Conservation (phyloP, 2,113 vertebrate genomes). For the Blennius ocellaris region DNA sequence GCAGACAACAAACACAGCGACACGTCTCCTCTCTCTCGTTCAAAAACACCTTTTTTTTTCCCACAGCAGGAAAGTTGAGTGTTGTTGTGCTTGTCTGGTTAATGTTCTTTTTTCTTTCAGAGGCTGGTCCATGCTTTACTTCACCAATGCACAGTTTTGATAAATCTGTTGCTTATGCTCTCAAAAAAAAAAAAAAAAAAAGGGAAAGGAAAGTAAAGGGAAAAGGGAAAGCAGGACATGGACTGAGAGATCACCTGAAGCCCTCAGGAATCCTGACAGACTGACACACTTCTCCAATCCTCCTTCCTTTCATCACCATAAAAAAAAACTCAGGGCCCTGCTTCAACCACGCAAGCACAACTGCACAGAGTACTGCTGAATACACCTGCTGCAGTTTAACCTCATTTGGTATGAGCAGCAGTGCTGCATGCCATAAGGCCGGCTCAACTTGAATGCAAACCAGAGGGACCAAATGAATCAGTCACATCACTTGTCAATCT, state of each 20-base stretch:
- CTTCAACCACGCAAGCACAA: neutral
- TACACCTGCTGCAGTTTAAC: neutral
- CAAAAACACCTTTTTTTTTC: constrained; percentile 64
- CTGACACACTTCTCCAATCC: constrained; percentile 36
- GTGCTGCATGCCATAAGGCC: neutral
- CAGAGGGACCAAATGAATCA: neutral
- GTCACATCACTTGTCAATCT: neutral
- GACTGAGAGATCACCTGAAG: constrained; percentile 8
- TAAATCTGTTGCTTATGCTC: constrained; percentile 30
- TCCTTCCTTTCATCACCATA: constrained; percentile 23
- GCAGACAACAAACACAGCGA: constrained; percentile 71
- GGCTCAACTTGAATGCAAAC: constrained; percentile 11
- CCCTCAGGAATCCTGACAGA: constrained; percentile 20
- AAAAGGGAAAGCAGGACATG: constrained; percentile 28
- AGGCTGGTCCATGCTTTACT: constrained; percentile 78
- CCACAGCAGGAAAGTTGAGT: constrained; percentile 74
- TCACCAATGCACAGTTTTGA: constrained; percentile 62
- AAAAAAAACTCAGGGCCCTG: neutral
- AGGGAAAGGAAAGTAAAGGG: too few species aligned
- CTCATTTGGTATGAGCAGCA: neutral
- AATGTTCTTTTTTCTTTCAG: constrained; percentile 50
- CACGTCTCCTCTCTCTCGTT: constrained; percentile 72
- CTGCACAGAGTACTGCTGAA: neutral
- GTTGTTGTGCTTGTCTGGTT: constrained; percentile 60
- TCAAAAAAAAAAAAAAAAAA: constrained; percentile 20